Conservation (phyloP, 2,888 invertebrate species). For the Erebia palarica region DNA sequence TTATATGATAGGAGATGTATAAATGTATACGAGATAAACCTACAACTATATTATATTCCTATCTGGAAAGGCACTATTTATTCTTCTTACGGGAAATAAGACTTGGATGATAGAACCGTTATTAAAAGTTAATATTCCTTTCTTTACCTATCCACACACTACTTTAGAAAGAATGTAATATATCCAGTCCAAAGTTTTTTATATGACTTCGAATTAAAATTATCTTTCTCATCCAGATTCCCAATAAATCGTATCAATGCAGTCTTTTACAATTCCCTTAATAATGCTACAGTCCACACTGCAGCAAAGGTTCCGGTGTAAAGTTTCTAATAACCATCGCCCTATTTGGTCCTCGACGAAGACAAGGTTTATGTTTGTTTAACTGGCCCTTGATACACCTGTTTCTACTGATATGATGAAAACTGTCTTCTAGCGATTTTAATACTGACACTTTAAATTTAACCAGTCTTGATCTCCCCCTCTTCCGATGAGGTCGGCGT, state of each 20-base stretch:
- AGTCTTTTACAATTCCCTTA: constrained; percentile 36
- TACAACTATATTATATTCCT: constrained; percentile 29
- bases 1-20: constrained; percentile 24
- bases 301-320: constrained; percentile 17
- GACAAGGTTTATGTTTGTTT: constrained; percentile 52
- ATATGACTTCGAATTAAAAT: background rate
- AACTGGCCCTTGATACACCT: constrained; percentile 52
- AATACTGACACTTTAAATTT: constrained; percentile 63
- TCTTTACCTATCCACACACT: constrained; percentile 10
- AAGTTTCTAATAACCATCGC: constrained; percentile 14
- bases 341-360: constrained; percentile 44
- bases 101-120: constrained; percentile 8
- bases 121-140: background rate
- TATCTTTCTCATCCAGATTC: constrained; percentile 10
- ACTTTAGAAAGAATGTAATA: background rate
- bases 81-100: constrained; percentile 60
- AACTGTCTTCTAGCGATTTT: constrained; percentile 60
- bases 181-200: background rate
- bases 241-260: constrained; percentile 27
- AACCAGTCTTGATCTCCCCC: constrained; percentile 76
- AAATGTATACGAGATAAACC: constrained; percentile 31
- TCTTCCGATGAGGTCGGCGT: constrained; percentile 39
- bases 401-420: constrained; percentile 75
- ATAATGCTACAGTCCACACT: constrained; percentile 24
- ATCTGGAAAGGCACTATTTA: constrained; percentile 76